These are phyloP conservation scores for Lordiphosa clarofinis DNA, from an alignment of 1,140 invertebrate genomes.

Conservation along the genomic window DNA sequence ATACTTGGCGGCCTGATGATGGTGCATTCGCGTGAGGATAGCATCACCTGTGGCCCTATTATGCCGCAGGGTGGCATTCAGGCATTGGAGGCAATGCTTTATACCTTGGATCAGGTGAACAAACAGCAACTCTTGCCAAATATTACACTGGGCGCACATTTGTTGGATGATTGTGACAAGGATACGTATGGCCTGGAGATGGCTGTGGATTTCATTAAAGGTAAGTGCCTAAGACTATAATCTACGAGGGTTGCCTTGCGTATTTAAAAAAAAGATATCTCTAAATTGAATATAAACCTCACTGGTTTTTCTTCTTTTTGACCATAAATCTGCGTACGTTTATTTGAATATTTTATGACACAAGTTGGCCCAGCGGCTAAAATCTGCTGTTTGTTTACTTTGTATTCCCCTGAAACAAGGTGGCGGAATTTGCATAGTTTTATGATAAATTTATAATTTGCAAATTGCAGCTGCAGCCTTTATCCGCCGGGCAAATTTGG, in stretches of 20 bases:
- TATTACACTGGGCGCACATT: slow-evolving; percentile 91
- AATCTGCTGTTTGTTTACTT: too few species aligned
- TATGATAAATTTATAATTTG: too few species aligned
- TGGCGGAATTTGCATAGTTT: too few species aligned
- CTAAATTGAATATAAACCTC: too few species aligned
- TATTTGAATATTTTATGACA: too few species aligned
- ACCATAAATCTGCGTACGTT: too few species aligned
- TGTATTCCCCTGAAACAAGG: too few species aligned
- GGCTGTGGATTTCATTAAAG: slow-evolving; percentile 98
- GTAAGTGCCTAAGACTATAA: slow-evolving; percentile 82
- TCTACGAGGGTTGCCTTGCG: background rate
- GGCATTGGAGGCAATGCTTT: slow-evolving; percentile 95
- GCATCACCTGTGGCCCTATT: slow-evolving; percentile 91
- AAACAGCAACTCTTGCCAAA: slow-evolving; percentile 85
- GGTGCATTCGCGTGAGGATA: slow-evolving; percentile 94
- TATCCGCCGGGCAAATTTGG: too few species aligned
- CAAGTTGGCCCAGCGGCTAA: too few species aligned
- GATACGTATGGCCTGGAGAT: slow-evolving; percentile 98
- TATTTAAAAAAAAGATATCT: too few species aligned
- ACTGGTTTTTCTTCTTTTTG: too few species aligned
- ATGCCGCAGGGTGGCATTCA: slow-evolving; percentile 97
- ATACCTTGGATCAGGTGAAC: slow-evolving; percentile 93
- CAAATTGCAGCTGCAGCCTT: too few species aligned
- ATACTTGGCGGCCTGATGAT: slow-evolving; percentile 96
- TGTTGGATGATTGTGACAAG: slow-evolving; percentile 97